Evolutionary conservation across 2,113 vertebrate species (phyloP), one percentile per base, ranked within the genome.

Genomic region (Poecile atricapillus): DNA sequence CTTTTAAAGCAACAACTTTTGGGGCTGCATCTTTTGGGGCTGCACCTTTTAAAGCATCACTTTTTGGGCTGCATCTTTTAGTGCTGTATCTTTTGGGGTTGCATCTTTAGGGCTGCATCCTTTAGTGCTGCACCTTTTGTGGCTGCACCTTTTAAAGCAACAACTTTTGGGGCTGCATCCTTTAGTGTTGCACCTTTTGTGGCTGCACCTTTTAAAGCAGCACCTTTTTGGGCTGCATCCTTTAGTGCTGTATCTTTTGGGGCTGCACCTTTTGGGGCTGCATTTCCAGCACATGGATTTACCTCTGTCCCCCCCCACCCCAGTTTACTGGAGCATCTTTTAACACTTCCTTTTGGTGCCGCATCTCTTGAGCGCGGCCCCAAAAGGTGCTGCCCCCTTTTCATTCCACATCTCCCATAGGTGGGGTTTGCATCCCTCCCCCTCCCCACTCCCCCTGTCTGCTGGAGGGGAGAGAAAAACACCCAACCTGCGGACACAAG

Each of bases 371-470:
- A 23, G 50, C 3, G 15, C 19, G 4, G 30, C 58, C 65, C 16
- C 24, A 8, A 71, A n/a, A 52, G 28, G 12, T 6, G 33, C 69
- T 53, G 69, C 39, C 30, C 24, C 33, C 46, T 60, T 83, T 76
- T 55, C n/a, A 18, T 41, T 41, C 63, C 55, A 10, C 87, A 62
- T 31, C 46, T 62, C 41, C 41, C 7, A 1, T 1, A 2, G 1
- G 1, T 22, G 55, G 63, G 31, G 5, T 25, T 76, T 55, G 1
- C 35, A 35, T 69, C 30, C 24, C 46, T 69, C 25, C 47, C 16
- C 14, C 55, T 14, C 6, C 24, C 12, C 13, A 2, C 6, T 22
- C 23, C 37, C 28, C 28, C 0, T 43, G 0, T 5, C 15, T 33
- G 31, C 46, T 16, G 78, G 50, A 52, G 47, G 8, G 8, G 24